Percentiles rank a stretch among this genome's conserved stretches.
Conservation (phyloP, 2,888 invertebrate genomes). For the Neria commutata region DNA sequence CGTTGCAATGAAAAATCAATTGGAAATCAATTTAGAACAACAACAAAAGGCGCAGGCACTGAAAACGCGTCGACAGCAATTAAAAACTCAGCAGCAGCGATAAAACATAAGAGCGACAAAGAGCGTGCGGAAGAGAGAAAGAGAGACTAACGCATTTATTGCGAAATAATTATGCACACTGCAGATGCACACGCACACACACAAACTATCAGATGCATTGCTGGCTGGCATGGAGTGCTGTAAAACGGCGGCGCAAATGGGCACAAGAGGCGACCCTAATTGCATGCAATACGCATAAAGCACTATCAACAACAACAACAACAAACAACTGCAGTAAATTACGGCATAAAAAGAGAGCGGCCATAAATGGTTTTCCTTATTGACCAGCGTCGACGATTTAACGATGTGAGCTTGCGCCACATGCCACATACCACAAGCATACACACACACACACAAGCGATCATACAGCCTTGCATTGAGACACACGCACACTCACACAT, state of each 20-base stretch:
- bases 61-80: background rate
- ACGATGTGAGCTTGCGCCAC: background rate
- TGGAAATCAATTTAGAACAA: too few relatives aligned
- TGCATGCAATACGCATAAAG: background rate
- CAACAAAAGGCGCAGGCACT: too few relatives aligned
- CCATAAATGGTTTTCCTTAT: slow-evolving; percentile 5
- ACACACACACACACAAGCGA: too few relatives aligned
- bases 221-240: background rate
- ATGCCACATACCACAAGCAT: background rate
- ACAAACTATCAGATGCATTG: background rate
- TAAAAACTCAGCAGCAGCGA: background rate
- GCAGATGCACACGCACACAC: background rate
- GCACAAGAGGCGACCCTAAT: background rate
- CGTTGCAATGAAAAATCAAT: too few relatives aligned
- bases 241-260: background rate
- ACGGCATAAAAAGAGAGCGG: background rate
- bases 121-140: background rate
- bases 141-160: background rate
- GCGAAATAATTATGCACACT: background rate
- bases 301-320: background rate
- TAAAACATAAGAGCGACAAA: background rate
- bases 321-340: background rate
- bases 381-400: slow-evolving; percentile 3
- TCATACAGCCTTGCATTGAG: too few relatives aligned
- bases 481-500: too few relatives aligned